Percentiles rank a stretch among this genome's conserved stretches.
These are phyloP conservation scores for Villa cingulata DNA, from an alignment of 2,888 invertebrate species.

Conservation along the genomic window DNA sequence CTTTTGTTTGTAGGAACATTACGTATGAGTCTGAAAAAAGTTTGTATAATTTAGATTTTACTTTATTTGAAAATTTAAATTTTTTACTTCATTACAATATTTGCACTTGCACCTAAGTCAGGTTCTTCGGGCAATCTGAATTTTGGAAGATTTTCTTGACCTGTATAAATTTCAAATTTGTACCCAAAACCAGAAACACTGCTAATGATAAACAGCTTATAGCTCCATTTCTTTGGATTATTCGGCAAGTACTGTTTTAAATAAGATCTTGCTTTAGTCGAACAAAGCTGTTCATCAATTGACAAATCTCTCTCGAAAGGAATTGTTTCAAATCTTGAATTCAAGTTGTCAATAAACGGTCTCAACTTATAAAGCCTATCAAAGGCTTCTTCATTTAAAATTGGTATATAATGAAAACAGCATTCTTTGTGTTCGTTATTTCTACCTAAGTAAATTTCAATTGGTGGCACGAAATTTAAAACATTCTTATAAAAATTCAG, in stretches of 20 bases:
- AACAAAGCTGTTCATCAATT: constrained; percentile 11
- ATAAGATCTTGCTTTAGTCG: constrained; percentile 5
- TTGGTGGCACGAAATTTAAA: not conserved
- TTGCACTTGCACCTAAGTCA: constrained; percentile 8
- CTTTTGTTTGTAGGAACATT: constrained; percentile 7
- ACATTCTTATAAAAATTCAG: no score
- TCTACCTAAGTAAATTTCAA: constrained; percentile 2
- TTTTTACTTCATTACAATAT: constrained; percentile 3
- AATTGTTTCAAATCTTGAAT: not conserved
- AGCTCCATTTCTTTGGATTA: constrained; percentile 18
- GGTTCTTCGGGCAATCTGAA: constrained; percentile 6
- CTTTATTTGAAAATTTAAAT: no score
- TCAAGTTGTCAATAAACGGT: not conserved
- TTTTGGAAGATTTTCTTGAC: constrained; percentile 11
- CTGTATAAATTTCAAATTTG: constrained; percentile 12
- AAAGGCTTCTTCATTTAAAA: not conserved
- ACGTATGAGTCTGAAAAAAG: constrained; percentile 4
- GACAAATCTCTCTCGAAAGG: constrained; percentile 12
- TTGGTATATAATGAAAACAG: constrained; percentile 8
- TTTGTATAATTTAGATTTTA: no score
- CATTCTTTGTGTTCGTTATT: constrained; percentile 8
- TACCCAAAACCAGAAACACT: constrained; percentile 16
- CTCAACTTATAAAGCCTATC: not conserved
- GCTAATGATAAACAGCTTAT: constrained; percentile 16
- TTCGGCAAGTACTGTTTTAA: constrained; percentile 18